phyloP scores from a whole-genome alignment of 2,113 vertebrate genomes.

The Brachypodius melanocephalos region DNA sequence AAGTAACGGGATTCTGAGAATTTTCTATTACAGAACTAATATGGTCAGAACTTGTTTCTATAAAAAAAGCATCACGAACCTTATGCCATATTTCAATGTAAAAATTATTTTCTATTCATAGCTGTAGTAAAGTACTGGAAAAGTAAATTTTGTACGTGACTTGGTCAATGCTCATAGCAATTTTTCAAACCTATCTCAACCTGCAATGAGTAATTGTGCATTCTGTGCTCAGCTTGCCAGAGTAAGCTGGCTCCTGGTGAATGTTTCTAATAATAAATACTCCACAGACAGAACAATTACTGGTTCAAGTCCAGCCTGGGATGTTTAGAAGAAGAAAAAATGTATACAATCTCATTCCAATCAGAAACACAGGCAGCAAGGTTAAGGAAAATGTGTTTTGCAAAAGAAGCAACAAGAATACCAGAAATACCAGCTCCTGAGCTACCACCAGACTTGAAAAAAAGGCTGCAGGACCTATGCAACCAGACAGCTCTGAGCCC shows the following conservation, averaged over 20 bases:
- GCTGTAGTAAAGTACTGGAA: neutral
- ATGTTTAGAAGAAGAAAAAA: neutral
- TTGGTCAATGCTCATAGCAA: neutral
- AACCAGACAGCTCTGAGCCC: neutral
- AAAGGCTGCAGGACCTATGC: neutral
- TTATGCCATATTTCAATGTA: neutral
- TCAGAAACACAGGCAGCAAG: neutral
- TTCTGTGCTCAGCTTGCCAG: neutral
- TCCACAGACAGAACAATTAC: conserved; percentile 8
- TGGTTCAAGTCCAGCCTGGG: neutral
- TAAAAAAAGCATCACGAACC: neutral
- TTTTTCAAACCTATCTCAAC: neutral
- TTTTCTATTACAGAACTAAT: neutral
- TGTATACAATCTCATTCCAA: neutral
- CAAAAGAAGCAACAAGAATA: neutral
- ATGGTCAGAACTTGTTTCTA: neutral
- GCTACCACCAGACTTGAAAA: neutral
- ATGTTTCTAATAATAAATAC: neutral
- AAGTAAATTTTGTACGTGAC: neutral
- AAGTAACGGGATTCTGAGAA: neutral
- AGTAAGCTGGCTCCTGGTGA: neutral
- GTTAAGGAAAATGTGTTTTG: neutral
- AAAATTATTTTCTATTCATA: neutral
- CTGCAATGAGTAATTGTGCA: neutral
- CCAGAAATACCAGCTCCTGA: neutral